Conservation (phyloP, 2,797 vertebrate genomes). For the Muraenolepis orangiensis region DNA sequence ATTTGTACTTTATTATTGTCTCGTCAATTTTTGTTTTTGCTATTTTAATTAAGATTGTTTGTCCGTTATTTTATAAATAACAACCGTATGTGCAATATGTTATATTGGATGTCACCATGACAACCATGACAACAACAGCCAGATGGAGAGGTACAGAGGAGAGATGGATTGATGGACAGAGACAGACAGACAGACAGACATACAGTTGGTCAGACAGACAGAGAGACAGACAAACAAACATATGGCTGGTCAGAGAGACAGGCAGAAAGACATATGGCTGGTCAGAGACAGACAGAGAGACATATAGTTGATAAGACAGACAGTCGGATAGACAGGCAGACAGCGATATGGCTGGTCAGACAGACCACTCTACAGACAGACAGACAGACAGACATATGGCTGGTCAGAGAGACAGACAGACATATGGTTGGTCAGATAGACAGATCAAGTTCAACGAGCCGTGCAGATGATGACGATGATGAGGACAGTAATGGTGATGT, state of each 20-base stretch:
- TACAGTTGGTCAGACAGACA: not conserved
- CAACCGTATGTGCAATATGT: not conserved
- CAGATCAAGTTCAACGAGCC: constrained; percentile 15
- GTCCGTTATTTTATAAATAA: not conserved
- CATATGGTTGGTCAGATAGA: not conserved
- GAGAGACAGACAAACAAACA: not conserved
- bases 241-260: not conserved
- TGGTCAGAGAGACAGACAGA: not conserved
- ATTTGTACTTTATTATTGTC: not conserved
- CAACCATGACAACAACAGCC: not conserved
- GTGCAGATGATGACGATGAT: not conserved
- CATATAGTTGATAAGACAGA: not conserved
- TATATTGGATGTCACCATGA: too few species aligned
- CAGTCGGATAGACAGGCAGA: not conserved
- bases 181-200: not conserved
- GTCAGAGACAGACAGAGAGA: constrained; percentile 2
- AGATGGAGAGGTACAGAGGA: too few species aligned
- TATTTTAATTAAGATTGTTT: not conserved
- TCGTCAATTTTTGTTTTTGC: not conserved
- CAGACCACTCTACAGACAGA: too few species aligned
- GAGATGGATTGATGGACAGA: too few species aligned
- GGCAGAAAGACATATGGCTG: not conserved
- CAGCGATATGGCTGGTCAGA: not conserved
- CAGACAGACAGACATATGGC: constrained; percentile 5
- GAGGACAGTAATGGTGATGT: constrained; percentile 11